phyloP scores from a whole-genome alignment of 2,113 vertebrate species.

The Circaetus gallicus region DNA sequence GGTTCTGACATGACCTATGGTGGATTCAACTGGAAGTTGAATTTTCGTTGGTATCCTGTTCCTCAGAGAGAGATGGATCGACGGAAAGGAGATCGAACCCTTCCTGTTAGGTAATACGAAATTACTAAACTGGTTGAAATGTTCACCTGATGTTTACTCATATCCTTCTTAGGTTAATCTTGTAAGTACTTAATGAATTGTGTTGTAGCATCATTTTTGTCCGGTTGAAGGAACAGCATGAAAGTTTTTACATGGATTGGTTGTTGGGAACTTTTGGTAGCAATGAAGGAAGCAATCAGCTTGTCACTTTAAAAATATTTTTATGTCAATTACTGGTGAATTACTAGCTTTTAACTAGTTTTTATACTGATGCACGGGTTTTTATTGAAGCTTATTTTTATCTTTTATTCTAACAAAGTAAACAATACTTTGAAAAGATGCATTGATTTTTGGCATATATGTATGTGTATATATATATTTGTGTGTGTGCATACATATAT shows the following conservation, averaged over 20 bases:
- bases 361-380: neutral
- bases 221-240: neutral
- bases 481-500: neutral
- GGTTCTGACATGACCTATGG: conserved; percentile 99
- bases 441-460: neutral
- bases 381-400: neutral
- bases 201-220: neutral
- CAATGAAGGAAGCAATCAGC: neutral
- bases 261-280: neutral
- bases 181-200: neutral
- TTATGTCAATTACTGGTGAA: neutral
- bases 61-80: conserved; percentile 99
- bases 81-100: conserved; percentile 94
- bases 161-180: neutral
- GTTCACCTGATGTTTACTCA: neutral
- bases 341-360: neutral
- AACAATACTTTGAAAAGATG: neutral
- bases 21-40: conserved; percentile 98
- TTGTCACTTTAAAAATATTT: neutral
- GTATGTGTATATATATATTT: neutral
- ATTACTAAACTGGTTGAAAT: neutral
- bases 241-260: neutral
- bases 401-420: neutral
- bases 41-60: conserved; percentile 98
- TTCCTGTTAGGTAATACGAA: conserved; percentile 86